These are phyloP conservation scores for Neocrepidodera transversa DNA, from an alignment of 2,888 invertebrate genomes.

Conservation along the genomic window DNA sequence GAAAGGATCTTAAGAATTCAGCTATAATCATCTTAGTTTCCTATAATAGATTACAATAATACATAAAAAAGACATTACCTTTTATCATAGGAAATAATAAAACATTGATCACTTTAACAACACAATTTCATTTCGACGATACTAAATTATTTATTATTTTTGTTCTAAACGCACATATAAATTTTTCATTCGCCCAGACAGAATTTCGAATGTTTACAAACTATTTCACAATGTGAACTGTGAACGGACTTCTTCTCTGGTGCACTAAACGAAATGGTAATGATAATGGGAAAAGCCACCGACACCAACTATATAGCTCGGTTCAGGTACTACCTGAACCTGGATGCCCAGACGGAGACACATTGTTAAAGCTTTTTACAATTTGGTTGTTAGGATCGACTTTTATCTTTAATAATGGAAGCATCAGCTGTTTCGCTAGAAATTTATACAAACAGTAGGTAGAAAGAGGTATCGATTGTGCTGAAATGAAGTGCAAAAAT, in stretches of 20 bases:
- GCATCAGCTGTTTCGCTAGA: conserved; percentile 8
- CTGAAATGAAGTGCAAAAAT: too few species aligned
- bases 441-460: too few species aligned
- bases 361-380: conserved; percentile 5
- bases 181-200: conserved; percentile 7
- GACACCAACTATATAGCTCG: conserved; percentile 9
- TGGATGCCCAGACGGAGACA: conserved; percentile 15
- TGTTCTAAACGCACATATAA: too few species aligned
- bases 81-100: neutral
- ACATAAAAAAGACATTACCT: too few species aligned
- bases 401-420: too few species aligned
- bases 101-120: neutral
- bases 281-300: conserved; percentile 12
- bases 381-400: too few species aligned
- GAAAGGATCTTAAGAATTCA: too few species aligned
- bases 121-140: neutral
- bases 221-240: conserved; percentile 23
- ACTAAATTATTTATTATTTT: neutral
- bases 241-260: conserved; percentile 11
- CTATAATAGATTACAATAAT: too few species aligned
- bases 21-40: too few species aligned
- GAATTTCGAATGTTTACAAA: conserved; percentile 15
- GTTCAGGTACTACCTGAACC: conserved; percentile 11
- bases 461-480: too few species aligned
- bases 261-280: conserved; percentile 24